Evolutionary conservation across 2,888 invertebrate genomes (phyloP).

Genomic region (Drosophila trichaetosa): DNA sequence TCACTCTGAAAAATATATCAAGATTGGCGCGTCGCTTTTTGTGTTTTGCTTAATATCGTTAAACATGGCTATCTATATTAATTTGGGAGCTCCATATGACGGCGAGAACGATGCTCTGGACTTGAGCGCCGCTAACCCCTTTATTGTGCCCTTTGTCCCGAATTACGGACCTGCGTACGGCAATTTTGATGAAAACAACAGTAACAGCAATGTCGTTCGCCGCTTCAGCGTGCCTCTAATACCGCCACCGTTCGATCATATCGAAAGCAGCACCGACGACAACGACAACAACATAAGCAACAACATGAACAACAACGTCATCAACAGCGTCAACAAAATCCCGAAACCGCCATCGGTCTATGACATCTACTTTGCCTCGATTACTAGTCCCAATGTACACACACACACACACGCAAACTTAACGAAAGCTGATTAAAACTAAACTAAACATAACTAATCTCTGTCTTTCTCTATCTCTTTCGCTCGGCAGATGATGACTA

Average conservation of each 20-base stretch:
- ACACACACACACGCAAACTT: neutral
- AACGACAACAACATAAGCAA: neutral
- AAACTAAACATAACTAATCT: conserved; percentile 1
- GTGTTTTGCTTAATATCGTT: neutral
- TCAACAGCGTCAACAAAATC: neutral
- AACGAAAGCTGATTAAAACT: neutral
- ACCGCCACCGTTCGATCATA: neutral
- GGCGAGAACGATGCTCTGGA: conserved; percentile 3
- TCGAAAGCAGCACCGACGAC: neutral
- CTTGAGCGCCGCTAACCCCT: neutral
- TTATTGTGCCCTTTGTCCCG: neutral
- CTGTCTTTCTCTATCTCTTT: neutral
- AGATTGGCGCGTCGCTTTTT: neutral
- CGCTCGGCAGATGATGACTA: conserved; percentile 89
- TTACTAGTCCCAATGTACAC: conserved; percentile 19
- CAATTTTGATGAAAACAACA: too few species aligned
- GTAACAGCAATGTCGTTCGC: neutral
- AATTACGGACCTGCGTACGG: neutral
- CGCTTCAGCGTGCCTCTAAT: conserved; percentile 30
- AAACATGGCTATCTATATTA: neutral
- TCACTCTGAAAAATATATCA: neutral
- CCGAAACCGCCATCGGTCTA: neutral
- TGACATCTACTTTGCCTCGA: neutral
- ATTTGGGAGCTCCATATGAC: neutral
- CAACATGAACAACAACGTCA: neutral